A percentile compares a stretch with the other conserved stretches of the same genome.
These are phyloP conservation scores for Oscheius myriophilus DNA, from an alignment of 2,888 invertebrate genomes.

Conservation along the genomic window DNA sequence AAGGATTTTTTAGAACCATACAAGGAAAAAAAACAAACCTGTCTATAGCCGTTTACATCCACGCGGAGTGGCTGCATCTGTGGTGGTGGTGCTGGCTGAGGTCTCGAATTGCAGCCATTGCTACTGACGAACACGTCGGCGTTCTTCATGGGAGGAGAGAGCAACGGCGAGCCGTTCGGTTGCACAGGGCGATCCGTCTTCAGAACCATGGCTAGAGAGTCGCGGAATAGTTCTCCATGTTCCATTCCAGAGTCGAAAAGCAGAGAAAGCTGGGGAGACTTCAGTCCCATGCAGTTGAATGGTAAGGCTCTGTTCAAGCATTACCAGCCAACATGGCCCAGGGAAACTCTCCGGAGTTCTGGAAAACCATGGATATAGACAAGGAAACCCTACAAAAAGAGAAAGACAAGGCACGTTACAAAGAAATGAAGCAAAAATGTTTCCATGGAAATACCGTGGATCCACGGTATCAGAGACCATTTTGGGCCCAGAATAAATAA, in stretches of 20 bases:
- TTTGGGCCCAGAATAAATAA: too few species aligned
- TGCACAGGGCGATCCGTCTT: slow-evolving; percentile 5
- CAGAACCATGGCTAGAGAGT: slow-evolving; percentile 15
- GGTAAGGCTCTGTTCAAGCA: slow-evolving; percentile 1
- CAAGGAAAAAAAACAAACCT: slow-evolving; percentile 10
- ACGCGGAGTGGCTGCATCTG: slow-evolving; percentile 19
- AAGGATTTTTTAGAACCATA: too few species aligned
- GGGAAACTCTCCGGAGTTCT: background rate
- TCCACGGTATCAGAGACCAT: too few species aligned
- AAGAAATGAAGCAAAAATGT: background rate
- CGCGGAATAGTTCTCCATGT: slow-evolving; percentile 18
- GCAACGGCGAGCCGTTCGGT: slow-evolving; percentile 28
- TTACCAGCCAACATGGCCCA: too few species aligned
- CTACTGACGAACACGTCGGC: background rate
- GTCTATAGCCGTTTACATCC: slow-evolving; percentile 24
- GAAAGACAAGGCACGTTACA: background rate
- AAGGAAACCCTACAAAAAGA: background rate
- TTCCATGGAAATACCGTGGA: too few species aligned
- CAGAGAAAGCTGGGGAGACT: slow-evolving; percentile 7
- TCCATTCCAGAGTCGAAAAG: slow-evolving; percentile 25
- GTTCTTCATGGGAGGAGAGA: background rate
- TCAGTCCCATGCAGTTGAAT: slow-evolving; percentile 32
- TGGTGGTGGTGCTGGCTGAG: background rate
- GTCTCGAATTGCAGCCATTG: background rate
- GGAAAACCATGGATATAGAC: background rate